Conservation (phyloP, 2,113 vertebrate species). For the Mirza zaza region DNA sequence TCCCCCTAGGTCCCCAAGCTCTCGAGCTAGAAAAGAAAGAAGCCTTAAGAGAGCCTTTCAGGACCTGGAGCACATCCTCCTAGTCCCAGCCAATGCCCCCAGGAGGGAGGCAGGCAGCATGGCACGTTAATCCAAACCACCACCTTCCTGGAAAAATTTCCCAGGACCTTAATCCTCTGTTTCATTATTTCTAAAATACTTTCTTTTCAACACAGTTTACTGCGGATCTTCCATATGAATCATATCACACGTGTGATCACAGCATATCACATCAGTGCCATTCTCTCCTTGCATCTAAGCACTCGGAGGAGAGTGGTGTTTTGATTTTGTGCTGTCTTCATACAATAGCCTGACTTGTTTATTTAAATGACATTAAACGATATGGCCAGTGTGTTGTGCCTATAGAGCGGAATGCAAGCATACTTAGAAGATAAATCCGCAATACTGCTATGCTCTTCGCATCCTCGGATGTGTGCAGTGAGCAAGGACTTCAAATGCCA, state of each 20-base stretch:
- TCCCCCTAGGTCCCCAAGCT: too few species aligned
- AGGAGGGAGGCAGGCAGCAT: neutral
- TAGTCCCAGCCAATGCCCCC: neutral
- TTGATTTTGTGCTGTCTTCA: neutral
- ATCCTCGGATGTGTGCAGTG: neutral
- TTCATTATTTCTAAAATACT: neutral
- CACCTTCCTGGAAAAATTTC: neutral
- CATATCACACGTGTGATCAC: accelerated
- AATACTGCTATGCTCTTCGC: neutral
- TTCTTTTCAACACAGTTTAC: neutral
- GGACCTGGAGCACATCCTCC: neutral
- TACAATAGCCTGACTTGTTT: neutral
- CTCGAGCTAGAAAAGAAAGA: neutral
- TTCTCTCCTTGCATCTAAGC: neutral
- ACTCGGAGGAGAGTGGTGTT: neutral
- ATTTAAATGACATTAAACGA: neutral
- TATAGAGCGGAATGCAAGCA: neutral
- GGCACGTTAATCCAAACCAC: too few species aligned
- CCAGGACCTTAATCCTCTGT: neutral
- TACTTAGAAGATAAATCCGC: neutral
- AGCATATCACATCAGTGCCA: accelerated
- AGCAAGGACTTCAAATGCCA: neutral
- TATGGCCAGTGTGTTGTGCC: neutral
- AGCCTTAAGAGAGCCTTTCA: too few species aligned
- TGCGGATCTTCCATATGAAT: accelerated